Evolutionary conservation across 2,888 invertebrate species (phyloP), one percentile per base, ranked within the genome.

Genomic region (Thereva nobilitata): DNA sequence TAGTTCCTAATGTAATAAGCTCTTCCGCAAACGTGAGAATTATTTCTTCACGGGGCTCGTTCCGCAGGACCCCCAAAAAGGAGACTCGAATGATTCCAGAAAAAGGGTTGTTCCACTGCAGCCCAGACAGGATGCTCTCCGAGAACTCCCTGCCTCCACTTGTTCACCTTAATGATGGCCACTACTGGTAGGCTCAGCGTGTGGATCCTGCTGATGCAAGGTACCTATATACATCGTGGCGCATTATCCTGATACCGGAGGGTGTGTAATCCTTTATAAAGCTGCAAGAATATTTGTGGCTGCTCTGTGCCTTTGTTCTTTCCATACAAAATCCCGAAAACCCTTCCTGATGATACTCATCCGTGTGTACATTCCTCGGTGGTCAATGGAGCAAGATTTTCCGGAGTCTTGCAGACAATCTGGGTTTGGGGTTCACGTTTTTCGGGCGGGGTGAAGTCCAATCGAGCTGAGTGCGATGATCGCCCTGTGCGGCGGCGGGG

Each of bases 241-340:
- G 63, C 42, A 63, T 41, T 64, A 47, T 47, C 47, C 42, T 10
- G 38, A 49, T 23, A 10, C n/a, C n/a, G 49, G 59, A n/a, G 38
- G 49, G 6, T 7, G 35, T 35, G 50, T 34, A 61, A 61, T 50
- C 61, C 61, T 61, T 61, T 61, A 61, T 50, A 44, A 55, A 65
- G 37, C 65, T 65, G 52, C 61, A 68, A 68, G 55, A 55, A 68
- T 68, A 66, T 65, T 68, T 68, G 68, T 42, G 68, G 68, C 53
- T 54, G 50, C 50, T 52, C 6, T 65, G 38, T 50, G 54, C 50
- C 52, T 53, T 10, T 56, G 52, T 12, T 54, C 55, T 40, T 45
- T 53, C 63, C 34, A 67, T 55, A 42, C 40, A 35, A 34, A 49
- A 38, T 44, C 45, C 38, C 50, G 44, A 52, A 5, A 42, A 52